Conservation (phyloP, 2,113 vertebrate genomes). For the Eleginops maclovinus region DNA sequence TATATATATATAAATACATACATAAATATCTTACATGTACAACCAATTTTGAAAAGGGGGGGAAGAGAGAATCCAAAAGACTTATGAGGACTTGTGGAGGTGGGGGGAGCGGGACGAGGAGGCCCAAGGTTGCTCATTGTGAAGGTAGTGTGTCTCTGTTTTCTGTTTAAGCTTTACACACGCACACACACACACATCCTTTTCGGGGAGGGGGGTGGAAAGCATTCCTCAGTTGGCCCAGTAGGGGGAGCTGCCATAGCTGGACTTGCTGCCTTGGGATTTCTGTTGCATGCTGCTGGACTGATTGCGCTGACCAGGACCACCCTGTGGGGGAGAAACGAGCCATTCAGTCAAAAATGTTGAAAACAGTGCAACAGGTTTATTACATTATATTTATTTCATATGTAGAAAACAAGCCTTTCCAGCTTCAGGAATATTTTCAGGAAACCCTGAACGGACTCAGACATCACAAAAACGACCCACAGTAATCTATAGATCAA, state of each 20-base stretch:
- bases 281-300: constrained; percentile 87
- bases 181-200: constrained; percentile 50
- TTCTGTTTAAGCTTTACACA: constrained; percentile 64
- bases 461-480: neutral
- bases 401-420: too few species aligned
- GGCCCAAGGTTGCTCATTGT: constrained; percentile 59
- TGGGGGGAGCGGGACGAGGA: constrained; percentile 54
- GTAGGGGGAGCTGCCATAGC: constrained; percentile 85
- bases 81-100: constrained; percentile 80
- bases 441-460: neutral
- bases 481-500: neutral
- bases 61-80: constrained; percentile 79
- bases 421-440: neutral
- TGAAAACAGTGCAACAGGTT: neutral
- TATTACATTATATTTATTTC: neutral
- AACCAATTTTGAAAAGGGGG: constrained; percentile 81
- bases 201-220: constrained; percentile 36
- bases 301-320: constrained; percentile 83
- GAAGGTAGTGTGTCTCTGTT: constrained; percentile 71
- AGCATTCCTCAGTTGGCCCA: constrained; percentile 83
- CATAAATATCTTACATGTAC: constrained; percentile 90
- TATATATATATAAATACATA: constrained; percentile 89
- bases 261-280: constrained; percentile 84
- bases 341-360: neutral
- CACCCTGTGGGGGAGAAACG: constrained; percentile 62